Evolutionary conservation across 2,113 vertebrate genomes (phyloP), one percentile per base, ranked within the genome.

Genomic region (Oreochromis aureus): DNA sequence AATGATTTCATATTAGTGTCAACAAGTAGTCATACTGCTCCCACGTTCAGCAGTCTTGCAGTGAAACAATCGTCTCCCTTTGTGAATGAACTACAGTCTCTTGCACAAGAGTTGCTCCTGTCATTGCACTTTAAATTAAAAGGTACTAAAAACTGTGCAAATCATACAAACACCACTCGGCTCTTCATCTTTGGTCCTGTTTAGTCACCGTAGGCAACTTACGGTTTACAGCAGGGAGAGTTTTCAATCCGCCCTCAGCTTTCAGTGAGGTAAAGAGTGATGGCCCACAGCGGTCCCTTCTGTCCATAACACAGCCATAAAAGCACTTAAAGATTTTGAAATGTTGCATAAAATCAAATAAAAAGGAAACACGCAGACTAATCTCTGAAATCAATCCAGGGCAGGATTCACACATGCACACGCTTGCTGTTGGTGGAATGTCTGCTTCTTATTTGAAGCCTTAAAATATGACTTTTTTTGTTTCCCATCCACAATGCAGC

Each of bases 131-230:
- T 73, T 71, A 83, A 91, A 90, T 59, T 78, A 53, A 84, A 90
- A 83, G 66, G 32, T 86, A 89, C 41, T 89, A 24, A 41, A 39
- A 90, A 83, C 15, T 93, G 93, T 95, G 94, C 95, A 96, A 96
- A 94, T 95, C 93, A 93, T 93, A 90, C 94, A 92, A 91, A 90
- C 58, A 73, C 84, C 92, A 91, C 92, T 91, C 86, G 79, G 85
- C 78, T 87, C 86, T 87, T 90, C 51, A 51, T 94, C 93, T 92
- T 93, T 93, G 90, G 91, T 93, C 88, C 87, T 86, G 88, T 56
- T 66, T 85, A 34, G 80, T 80, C 91, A 86, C 88, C 84, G 80
- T 44, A 84, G 82, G 48, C 82, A 71, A 61, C 15, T 1, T 81
- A 78, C 58, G 51, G 86, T 63, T 87, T 51, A 46, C 90, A 91